Evolutionary conservation across 2,888 invertebrate genomes (phyloP).

Genomic region (Anthophora plumipes): DNA sequence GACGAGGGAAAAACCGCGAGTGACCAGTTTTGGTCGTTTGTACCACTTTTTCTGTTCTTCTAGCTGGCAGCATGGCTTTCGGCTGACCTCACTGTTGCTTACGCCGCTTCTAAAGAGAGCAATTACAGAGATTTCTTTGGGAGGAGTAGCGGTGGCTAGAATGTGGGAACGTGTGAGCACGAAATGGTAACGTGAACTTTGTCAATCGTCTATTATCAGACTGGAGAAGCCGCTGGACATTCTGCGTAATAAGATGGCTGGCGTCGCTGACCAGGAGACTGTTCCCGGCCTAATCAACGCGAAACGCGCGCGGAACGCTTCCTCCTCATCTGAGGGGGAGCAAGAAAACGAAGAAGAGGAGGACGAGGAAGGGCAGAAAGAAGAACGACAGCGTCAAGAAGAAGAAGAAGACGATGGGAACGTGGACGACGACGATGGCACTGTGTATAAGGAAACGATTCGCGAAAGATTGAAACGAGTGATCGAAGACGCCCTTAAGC

Average conservation of each 20-base stretch:
- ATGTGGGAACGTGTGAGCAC: slow-evolving; percentile 34
- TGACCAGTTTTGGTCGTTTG: slow-evolving; percentile 24
- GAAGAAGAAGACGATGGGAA: slow-evolving; percentile 52
- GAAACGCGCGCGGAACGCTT: slow-evolving; percentile 7
- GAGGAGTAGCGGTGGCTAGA: slow-evolving; percentile 67
- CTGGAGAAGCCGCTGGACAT: slow-evolving; percentile 82
- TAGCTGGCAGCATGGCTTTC: slow-evolving; percentile 81
- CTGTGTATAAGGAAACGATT: slow-evolving; percentile 46
- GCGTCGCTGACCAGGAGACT: slow-evolving; percentile 62
- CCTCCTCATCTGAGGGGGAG: slow-evolving; percentile 42
- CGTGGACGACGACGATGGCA: slow-evolving; percentile 37
- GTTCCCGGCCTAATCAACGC: slow-evolving; percentile 32
- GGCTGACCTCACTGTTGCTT: slow-evolving; percentile 76
- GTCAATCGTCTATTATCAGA: slow-evolving; percentile 82
- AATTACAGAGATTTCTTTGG: slow-evolving; percentile 75
- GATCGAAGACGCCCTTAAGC: slow-evolving; percentile 66
- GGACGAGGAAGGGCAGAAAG: slow-evolving; percentile 25
- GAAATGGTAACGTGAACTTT: slow-evolving; percentile 55
- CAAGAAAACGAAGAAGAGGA: slow-evolving; percentile 34
- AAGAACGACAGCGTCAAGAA: slow-evolving; percentile 37
- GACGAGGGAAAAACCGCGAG: slow-evolving; percentile 47
- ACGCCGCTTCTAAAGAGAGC: slow-evolving; percentile 78
- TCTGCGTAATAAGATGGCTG: slow-evolving; percentile 78
- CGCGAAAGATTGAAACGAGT: slow-evolving; percentile 34
- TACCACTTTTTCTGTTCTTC: slow-evolving; percentile 74